Evolutionary conservation across 2,113 vertebrate species (phyloP), one percentile per base, ranked within the genome.

Genomic region (Scatophagus argus): DNA sequence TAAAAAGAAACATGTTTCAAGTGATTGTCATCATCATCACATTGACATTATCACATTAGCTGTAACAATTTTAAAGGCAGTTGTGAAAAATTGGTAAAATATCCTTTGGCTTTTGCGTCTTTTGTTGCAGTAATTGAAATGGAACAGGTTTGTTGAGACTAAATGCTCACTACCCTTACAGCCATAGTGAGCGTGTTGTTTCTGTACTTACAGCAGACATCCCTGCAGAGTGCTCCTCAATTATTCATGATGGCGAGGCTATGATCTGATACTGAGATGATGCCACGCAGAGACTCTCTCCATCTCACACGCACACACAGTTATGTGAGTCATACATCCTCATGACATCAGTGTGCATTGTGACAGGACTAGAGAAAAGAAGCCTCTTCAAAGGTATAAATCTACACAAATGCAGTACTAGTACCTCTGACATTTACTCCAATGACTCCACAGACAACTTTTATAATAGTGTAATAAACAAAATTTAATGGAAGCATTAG

Each of bases 201-300:
- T 8, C 64, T 75, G 32, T 69, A 21, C 39, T 79, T 79, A 56
- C 0, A 1, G 23, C 23, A 63, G 49, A 38, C 58, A 32, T 70
- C 74, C 27, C 62, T 54, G 67, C 74, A 62, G 47, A 65, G 43
- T 34, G 9, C 72, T 70, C 46, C 38, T 87, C 49, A 74, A 79
- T 89, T 77, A 89, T 89, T 86, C 39, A 87, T 81, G 10, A 61
- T 25, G 41, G 7, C 44, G 38, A 49, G 25, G 66, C 27, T 63
- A 44, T 71, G 77, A 81, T 85, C 62, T 76, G 73, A 63, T 60
- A 44, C 14, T 9, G 27, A 79, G 58, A 44, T 47, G 27, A 51
- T 19, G 25, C 29, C 39, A 23, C 13, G 72, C 14, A 59, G 44
- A 64, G 44, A 12, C 38, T 61, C 9, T 54, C 44, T 44, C 44